Conservation (phyloP, 2,797 vertebrate species). For the Lerista edwardsae region DNA sequence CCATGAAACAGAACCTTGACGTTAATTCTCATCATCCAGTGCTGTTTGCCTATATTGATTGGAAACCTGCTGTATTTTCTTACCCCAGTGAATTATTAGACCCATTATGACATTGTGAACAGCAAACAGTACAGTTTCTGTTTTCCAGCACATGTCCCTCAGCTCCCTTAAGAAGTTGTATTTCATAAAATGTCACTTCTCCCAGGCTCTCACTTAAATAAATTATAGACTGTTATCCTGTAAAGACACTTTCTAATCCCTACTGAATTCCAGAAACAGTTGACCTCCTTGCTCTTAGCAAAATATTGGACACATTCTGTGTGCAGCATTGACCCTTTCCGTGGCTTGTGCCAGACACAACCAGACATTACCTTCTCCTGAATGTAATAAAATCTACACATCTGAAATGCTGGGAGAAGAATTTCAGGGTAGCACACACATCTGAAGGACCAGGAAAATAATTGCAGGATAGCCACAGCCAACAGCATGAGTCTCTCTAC, state of each 20-base stretch:
- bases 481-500: too few relatives aligned
- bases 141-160: not conserved
- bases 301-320: not conserved
- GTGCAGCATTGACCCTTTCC: slow-evolving; percentile 12
- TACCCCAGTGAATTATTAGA: not conserved
- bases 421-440: not conserved
- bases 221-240: not conserved
- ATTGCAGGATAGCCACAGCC: not conserved
- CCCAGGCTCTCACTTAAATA: not conserved
- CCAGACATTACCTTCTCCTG: slow-evolving; percentile 16
- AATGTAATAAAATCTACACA: not conserved
- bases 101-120: not conserved
- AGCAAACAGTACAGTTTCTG: not conserved
- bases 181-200: slow-evolving; percentile 11
- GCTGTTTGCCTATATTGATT: not conserved
- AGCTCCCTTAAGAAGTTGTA: not conserved
- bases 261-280: not conserved
- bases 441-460: slow-evolving; percentile 13
- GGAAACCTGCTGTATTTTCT: not conserved
- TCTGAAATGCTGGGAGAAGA: not conserved
- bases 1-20: not conserved
- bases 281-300: slow-evolving; percentile 28
- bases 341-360: not conserved
- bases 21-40: not conserved
- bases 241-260: slow-evolving; percentile 26